These are phyloP conservation scores for Zygaena filipendulae DNA, from an alignment of 2,888 invertebrate species.

Conservation along the genomic window DNA sequence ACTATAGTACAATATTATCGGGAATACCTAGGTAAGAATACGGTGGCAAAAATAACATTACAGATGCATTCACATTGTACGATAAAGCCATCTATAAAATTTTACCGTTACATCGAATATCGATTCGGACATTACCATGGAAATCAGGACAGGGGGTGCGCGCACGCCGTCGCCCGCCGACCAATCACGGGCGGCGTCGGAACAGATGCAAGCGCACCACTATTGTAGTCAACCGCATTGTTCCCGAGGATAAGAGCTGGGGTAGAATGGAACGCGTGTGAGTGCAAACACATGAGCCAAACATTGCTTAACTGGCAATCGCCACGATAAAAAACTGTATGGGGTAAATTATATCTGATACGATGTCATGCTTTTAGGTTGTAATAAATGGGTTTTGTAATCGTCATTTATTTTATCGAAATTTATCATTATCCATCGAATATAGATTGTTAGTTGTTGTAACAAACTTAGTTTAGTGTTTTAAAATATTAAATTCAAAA, in stretches of 20 bases:
- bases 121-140: conserved; percentile 44
- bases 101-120: conserved; percentile 49
- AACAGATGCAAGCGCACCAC: conserved; percentile 55
- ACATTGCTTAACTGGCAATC: conserved; percentile 35
- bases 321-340: conserved; percentile 26
- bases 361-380: too few relatives aligned
- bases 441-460: too few relatives aligned
- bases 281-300: conserved; percentile 42
- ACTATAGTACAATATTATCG: too few relatives aligned
- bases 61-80: too few relatives aligned
- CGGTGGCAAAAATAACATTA: too few relatives aligned
- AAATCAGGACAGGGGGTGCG: conserved; percentile 56
- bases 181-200: conserved; percentile 32
- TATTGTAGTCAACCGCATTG: conserved; percentile 46
- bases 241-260: conserved; percentile 33
- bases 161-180: conserved; percentile 21
- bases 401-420: too few relatives aligned
- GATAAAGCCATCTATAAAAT: conserved; percentile 13
- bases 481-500: too few relatives aligned
- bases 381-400: too few relatives aligned
- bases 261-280: conserved; percentile 41
- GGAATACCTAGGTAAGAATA: too few relatives aligned
- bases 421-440: too few relatives aligned
- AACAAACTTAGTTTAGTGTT: too few relatives aligned
- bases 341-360: too few relatives aligned